Base-by-base conservation (phyloP, 2,797 vertebrate species). In the Chelon labrosus region DNA sequence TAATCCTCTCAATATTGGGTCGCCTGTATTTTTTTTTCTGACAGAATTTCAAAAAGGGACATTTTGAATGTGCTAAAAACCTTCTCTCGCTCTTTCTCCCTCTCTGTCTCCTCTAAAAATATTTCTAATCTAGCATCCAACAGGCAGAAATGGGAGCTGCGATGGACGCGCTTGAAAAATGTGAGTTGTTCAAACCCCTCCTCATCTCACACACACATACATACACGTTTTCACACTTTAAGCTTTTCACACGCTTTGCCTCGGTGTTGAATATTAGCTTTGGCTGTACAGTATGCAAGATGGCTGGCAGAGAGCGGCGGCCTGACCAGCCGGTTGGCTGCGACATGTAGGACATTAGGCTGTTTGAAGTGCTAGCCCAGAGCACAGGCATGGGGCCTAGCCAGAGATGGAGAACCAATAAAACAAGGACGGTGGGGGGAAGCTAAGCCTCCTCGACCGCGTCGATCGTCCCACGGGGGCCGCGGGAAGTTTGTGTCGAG, bases 101-200 rank as follows among this genome's bases (percentile, higher is more conserved):
- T 69, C 39, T 79, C 13, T 70, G 62, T 82, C 39, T 60, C 68
- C 72, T 64, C 27, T 46, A 63, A 46, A 65, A 47, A 75, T 58
- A 7, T 67, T 72, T 74, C 69, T 77, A 84, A 90, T 91, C 88
- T 92, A 99, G 98, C 82, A 99, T 99, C 94, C 98, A 99, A 84
- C 98, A 99, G 94, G 98, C 97, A 0, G 98, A 99, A 94, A 99
- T 99, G 98, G 97, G 97, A 92, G 98, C 98, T 25, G 98, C 97
- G 57, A 98, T 99, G 97, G 98, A 99, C 14, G 97, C 97, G 0
- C 96, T 99, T 50, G 97, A 99, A 78, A 99, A 99, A 98, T 99
- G 97, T 99, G 94, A 97, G 97, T 91, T 77, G 72, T 60, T 50
- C 47, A 14, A 25, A 60, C 41, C 7, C 65, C 37, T 44, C 16